Percentiles rank a stretch among this genome's conserved stretches.
Evolutionary conservation across 2,888 invertebrate genomes (phyloP).

Genomic region (Napeogenes sylphis): DNA sequence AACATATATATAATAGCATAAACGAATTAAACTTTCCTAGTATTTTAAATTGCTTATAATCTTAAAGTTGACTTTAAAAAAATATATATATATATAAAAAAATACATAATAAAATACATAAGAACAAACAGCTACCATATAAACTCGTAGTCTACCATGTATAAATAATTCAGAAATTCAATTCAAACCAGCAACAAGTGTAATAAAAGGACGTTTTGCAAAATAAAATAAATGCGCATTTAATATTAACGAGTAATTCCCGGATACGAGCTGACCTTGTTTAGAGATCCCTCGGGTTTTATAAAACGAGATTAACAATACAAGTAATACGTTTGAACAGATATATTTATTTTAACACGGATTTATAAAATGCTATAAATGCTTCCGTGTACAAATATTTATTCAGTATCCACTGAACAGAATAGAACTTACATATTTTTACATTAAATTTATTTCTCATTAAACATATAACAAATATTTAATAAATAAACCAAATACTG

Average conservation of each 20-base stretch:
- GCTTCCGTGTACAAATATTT: not conserved
- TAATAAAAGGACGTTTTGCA: slow-evolving; percentile 20
- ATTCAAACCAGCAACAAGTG: slow-evolving; percentile 25
- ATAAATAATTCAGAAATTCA: slow-evolving; percentile 18
- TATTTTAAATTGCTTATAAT: too few species aligned
- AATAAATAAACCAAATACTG: not conserved
- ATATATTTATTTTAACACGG: not conserved
- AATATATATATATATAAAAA: too few species aligned
- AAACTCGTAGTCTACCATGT: not conserved
- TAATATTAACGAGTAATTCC: slow-evolving; percentile 24
- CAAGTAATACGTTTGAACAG: not conserved
- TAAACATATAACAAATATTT: not conserved
- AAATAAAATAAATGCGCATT: slow-evolving; percentile 24
- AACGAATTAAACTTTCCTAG: too few species aligned
- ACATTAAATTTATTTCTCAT: too few species aligned
- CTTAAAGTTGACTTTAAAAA: too few species aligned
- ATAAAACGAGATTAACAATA: slow-evolving; percentile 10
- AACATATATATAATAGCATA: too few species aligned
- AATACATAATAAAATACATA: not conserved
- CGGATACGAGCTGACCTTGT: slow-evolving; percentile 8
- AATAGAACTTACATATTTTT: too few species aligned
- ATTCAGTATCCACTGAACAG: too few species aligned
- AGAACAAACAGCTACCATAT: not conserved
- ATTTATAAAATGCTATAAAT: not conserved
- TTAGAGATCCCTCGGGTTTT: slow-evolving; percentile 14